Evolutionary conservation across 1,140 invertebrate species (phyloP), one percentile per base, ranked within the genome.

Genomic region (Augochlora pura): DNA sequence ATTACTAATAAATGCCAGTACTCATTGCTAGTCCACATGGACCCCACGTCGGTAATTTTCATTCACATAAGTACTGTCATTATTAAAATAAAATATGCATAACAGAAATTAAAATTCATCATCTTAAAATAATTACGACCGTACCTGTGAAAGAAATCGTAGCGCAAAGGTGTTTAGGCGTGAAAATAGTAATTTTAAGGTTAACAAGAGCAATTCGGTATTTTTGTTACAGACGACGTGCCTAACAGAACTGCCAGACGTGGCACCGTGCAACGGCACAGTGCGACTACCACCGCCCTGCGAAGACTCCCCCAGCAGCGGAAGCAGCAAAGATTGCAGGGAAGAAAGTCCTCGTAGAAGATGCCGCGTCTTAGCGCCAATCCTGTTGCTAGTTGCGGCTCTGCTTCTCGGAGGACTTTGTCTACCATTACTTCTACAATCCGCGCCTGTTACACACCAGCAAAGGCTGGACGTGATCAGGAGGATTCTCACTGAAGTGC

Each of bases 401-500:
- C 88, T 93, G 16, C 88, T 94, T 46, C 91, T 93, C 39, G 93
- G 93, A 52, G 93, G 93, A 38, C 90, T 94, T 42, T 93, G 93
- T 78, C 83, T 94, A 76, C 93, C 93, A 46, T 85, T 94, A 82
- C 89, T 93, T 69, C 88, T 94, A 67, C 92, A 93, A 89, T 92
- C 92, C 77, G 91, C 91, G 70, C 92, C 92, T 83, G 91, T 89
- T 73, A 93, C 92, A 79, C 92, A 93, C 82, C 91, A 94, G 86
- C 92, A 94, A 86, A 91, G 94, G 79, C 89, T 94, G 77, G 91
- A 93, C 84, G 90, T 93, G 76, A 94, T 94, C 62, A 93, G 94
- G 80, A 93, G 94, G 88, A 93, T 95, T 69, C 92, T 95, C 85
- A 92, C 92, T 86, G 93, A 94, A 92, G 94, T 94, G 90, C 94